These are phyloP conservation scores for Pelodiscus sinensis DNA, from an alignment of 2,113 vertebrate species.

Conservation along the genomic window DNA sequence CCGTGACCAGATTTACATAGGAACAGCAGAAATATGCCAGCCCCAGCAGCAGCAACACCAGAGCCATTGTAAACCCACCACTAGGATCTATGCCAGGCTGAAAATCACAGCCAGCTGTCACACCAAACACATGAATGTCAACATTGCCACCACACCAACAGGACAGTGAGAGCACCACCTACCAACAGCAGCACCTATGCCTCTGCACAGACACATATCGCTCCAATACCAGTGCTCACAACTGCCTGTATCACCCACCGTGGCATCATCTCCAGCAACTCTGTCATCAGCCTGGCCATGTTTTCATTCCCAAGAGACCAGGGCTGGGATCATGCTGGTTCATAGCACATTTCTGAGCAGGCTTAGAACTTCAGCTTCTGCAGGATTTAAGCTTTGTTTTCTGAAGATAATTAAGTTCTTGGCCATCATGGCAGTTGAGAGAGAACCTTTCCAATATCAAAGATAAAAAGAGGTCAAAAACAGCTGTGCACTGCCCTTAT, in stretches of 20 bases:
- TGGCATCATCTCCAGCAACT: not conserved
- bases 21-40: not conserved
- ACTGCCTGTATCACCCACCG: not conserved
- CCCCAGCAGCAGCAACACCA: not conserved
- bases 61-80: not conserved
- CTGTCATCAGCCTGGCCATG: not conserved
- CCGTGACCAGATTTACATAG: not conserved
- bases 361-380: not conserved
- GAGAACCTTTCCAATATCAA: not conserved
- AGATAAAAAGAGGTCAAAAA: not conserved
- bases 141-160: not conserved
- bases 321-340: not conserved
- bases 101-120: not conserved
- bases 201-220: not conserved
- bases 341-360: not conserved
- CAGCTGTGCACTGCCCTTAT: not conserved
- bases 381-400: not conserved
- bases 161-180: not conserved
- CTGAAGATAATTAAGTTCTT: not conserved
- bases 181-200: not conserved
- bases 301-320: not conserved
- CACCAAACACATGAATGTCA: too few relatives aligned
- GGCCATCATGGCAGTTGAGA: not conserved
- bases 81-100: not conserved
- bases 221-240: not conserved